phyloP scores from a whole-genome alignment of 2,797 vertebrate genomes.

The Anguilla megastoma region DNA sequence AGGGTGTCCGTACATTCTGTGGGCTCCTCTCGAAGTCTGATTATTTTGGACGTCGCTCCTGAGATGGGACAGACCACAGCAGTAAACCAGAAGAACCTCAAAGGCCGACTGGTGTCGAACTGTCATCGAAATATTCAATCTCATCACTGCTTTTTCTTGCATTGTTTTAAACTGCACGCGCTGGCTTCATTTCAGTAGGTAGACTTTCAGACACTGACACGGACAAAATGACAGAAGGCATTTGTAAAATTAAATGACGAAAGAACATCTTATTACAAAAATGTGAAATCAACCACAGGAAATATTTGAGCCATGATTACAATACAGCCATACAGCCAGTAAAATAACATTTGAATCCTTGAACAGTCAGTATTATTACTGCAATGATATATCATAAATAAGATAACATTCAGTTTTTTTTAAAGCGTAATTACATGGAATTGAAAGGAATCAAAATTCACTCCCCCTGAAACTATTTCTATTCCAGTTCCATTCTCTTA shows the following conservation, averaged over 20 bases:
- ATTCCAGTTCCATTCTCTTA: neutral
- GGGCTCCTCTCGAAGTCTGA: slow-evolving; percentile 82
- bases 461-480: neutral
- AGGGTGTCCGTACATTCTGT: slow-evolving; percentile 73
- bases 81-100: neutral
- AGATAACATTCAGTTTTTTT: neutral
- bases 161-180: neutral
- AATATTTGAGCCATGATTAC: no score
- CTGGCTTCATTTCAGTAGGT: no score
- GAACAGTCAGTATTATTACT: neutral
- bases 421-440: neutral
- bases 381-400: neutral
- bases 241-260: no score
- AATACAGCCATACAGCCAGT: no score
- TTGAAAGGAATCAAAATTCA: neutral
- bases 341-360: neutral
- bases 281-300: no score
- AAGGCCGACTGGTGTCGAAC: neutral
- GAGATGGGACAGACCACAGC: slow-evolving; percentile 46
- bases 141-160: slow-evolving; percentile 1
- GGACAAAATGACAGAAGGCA: no score
- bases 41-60: slow-evolving; percentile 84
- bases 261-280: no score
- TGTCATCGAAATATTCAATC: neutral
- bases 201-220: no score